Percentiles rank a stretch among this genome's conserved stretches.
Conservation (phyloP, 2,113 vertebrate species). For the Oreochromis niloticus region DNA sequence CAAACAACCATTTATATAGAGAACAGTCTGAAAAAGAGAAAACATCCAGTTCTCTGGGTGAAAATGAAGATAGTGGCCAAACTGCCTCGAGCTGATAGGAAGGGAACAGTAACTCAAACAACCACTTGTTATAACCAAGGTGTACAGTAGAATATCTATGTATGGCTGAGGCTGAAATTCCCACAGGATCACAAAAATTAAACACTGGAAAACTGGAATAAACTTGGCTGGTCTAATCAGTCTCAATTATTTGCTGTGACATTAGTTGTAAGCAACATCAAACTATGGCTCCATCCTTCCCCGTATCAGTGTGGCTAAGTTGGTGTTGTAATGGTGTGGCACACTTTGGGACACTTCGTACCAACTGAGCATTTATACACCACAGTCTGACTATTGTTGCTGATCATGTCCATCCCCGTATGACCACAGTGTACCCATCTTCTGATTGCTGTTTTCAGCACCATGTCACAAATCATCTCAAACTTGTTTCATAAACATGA, state of each 20-base stretch:
- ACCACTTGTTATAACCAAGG: neutral
- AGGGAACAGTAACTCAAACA: neutral
- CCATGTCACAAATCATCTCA: neutral
- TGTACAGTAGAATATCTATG: neutral
- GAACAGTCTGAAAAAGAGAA: neutral
- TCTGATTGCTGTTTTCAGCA: neutral
- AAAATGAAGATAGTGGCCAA: neutral
- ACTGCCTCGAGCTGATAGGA: neutral
- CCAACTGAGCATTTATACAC: neutral
- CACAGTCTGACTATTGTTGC: neutral
- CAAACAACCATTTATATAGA: neutral
- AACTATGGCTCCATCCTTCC: neutral
- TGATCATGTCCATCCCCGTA: neutral
- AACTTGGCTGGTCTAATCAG: neutral
- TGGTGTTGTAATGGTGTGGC: neutral
- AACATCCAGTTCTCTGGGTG: neutral
- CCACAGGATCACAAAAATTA: neutral
- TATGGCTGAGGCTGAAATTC: neutral
- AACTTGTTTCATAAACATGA: neutral
- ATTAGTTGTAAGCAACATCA: neutral
- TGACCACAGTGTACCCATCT: rapidly evolving
- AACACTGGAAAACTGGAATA: neutral
- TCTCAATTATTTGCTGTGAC: neutral
- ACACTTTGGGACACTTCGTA: neutral
- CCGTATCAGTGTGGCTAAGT: neutral